Percentiles rank a stretch among this genome's conserved stretches.
Evolutionary conservation across 2,888 invertebrate species (phyloP).

Genomic region (Protonemura montana): DNA sequence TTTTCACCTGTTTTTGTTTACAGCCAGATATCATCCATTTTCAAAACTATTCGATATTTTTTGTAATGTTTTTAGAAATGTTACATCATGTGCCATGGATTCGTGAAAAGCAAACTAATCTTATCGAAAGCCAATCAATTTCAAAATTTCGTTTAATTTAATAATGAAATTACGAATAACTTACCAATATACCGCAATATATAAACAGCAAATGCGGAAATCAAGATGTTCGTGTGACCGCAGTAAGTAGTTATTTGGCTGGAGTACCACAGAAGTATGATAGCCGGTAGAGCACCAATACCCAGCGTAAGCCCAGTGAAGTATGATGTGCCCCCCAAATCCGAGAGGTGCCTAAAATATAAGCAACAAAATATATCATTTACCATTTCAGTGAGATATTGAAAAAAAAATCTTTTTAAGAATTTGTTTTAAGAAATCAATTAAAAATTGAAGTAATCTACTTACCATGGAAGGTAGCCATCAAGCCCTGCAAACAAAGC

Average conservation of each 20-base stretch:
- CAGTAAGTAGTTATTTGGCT: conserved; percentile 85
- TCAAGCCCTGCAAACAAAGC: conserved; percentile 83
- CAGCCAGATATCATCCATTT: too few species aligned
- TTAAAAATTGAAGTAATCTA: conserved; percentile 45
- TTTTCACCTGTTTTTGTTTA: too few species aligned
- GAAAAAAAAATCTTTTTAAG: too few species aligned
- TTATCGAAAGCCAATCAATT: too few species aligned
- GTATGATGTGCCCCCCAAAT: conserved; percentile 65
- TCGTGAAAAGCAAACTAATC: too few species aligned
- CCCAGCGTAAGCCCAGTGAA: conserved; percentile 72
- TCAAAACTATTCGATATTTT: too few species aligned
- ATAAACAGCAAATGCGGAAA: conserved; percentile 82
- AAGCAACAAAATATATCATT: too few species aligned
- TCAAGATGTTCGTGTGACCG: conserved; percentile 82
- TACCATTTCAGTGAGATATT: too few species aligned
- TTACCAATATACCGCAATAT: conserved; percentile 77
- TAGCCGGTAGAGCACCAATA: conserved; percentile 73
- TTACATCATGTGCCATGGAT: too few species aligned
- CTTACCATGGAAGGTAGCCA: conserved; percentile 76
- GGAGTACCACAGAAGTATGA: conserved; percentile 77
- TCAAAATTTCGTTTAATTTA: too few species aligned
- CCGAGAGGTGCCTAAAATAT: conserved; percentile 67
- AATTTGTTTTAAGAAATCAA: too few species aligned
- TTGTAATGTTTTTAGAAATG: too few species aligned
- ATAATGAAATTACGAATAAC: conserved; percentile 49